Evolutionary conservation across 2,113 vertebrate species (phyloP).

Genomic region (Poeciliopsis turrubarensis): DNA sequence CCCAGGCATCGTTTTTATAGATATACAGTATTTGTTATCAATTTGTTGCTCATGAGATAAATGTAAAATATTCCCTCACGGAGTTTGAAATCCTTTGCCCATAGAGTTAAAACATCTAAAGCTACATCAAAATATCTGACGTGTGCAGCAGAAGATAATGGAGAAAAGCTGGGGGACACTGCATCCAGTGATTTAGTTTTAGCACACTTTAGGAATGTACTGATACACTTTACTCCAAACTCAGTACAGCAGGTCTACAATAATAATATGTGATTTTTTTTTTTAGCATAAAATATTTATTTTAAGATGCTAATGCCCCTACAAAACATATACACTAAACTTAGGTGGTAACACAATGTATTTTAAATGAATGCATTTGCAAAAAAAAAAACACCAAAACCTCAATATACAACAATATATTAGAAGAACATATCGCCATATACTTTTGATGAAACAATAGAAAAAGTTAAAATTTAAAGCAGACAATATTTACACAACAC

Average conservation of each 20-base stretch:
- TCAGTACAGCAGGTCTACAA: background rate
- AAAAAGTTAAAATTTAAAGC: background rate
- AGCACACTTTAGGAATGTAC: background rate
- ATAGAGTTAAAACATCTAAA: conserved; percentile 47
- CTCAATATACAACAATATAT: no score
- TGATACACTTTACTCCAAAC: background rate
- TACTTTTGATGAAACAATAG: background rate
- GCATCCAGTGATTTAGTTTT: background rate
- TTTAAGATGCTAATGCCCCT: background rate
- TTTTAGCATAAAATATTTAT: background rate
- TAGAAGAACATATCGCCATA: background rate
- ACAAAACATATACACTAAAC: no score
- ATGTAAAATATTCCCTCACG: conserved; percentile 46
- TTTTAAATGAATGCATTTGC: no score
- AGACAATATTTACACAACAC: background rate
- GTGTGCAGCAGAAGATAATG: conserved; percentile 24
- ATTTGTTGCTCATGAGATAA: conserved; percentile 57
- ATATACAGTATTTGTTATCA: conserved; percentile 53
- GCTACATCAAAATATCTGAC: conserved; percentile 51
- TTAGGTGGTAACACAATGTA: no score
- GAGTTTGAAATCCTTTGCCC: conserved; percentile 35
- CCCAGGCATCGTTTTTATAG: conserved; percentile 32
- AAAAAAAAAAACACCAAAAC: no score
- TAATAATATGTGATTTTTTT: background rate
- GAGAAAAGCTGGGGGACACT: conserved; percentile 21